Percentiles rank a stretch among this genome's conserved stretches.
phyloP scores from a whole-genome alignment of 2,888 invertebrate species.

The Pheosia tremula region DNA sequence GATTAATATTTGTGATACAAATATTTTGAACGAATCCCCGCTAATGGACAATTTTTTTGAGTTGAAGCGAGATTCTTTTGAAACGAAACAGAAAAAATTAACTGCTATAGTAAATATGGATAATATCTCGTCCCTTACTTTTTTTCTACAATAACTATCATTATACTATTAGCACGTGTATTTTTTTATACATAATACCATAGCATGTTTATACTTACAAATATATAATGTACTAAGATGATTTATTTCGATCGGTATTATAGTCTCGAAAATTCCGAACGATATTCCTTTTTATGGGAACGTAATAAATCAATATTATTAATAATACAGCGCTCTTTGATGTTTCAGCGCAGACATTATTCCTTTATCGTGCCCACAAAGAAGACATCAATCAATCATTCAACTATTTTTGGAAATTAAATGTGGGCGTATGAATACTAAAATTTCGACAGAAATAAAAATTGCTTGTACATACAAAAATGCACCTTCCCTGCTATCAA shows the following conservation, averaged over 20 bases:
- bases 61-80: neutral
- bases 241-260: neutral
- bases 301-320: conserved; percentile 11
- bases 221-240: neutral
- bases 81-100: no score
- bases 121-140: no score
- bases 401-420: conserved; percentile 41
- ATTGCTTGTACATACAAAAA: no score
- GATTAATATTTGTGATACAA: conserved; percentile 28
- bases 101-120: no score
- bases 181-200: neutral
- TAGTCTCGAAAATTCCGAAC: neutral
- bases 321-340: conserved; percentile 5
- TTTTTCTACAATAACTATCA: no score
- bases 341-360: conserved; percentile 5
- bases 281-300: neutral
- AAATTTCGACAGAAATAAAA: conserved; percentile 11
- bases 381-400: conserved; percentile 20
- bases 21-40: conserved; percentile 1
- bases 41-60: neutral
- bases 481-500: no score
- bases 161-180: no score
- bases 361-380: conserved; percentile 6
- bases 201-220: no score
- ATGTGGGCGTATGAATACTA: neutral